Evolutionary conservation across 2,888 invertebrate genomes (phyloP).

Genomic region (Cheilosia scutellata): DNA sequence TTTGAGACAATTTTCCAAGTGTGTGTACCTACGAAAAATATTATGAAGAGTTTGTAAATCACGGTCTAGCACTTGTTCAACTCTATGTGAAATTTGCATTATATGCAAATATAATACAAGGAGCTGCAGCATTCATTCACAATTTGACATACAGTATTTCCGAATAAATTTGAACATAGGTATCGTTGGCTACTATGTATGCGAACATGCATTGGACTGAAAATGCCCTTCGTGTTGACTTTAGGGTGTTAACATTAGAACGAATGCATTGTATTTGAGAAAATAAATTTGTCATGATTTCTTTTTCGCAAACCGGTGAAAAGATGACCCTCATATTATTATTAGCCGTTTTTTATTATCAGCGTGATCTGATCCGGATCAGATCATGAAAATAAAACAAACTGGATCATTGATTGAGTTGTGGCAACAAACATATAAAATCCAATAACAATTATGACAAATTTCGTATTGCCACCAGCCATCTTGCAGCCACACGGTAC

Average conservation of each 20-base stretch:
- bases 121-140: slow-evolving; percentile 33
- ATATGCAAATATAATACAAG: slow-evolving; percentile 53
- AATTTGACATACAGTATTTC: slow-evolving; percentile 38
- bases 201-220: slow-evolving; percentile 16
- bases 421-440: too few relatives aligned
- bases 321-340: too few relatives aligned
- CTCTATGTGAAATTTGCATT: slow-evolving; percentile 56
- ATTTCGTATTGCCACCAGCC: too few relatives aligned
- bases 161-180: slow-evolving; percentile 53
- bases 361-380: too few relatives aligned
- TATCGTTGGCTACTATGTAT: slow-evolving; percentile 23
- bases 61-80: slow-evolving; percentile 46
- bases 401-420: too few relatives aligned
- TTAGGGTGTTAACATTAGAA: slow-evolving; percentile 5
- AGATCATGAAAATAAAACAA: too few relatives aligned
- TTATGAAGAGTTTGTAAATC: slow-evolving; percentile 43
- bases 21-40: slow-evolving; percentile 4
- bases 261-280: slow-evolving; percentile 26
- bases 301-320: background rate
- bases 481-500: too few relatives aligned
- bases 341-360: too few relatives aligned
- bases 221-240: slow-evolving; percentile 2
- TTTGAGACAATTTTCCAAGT: slow-evolving; percentile 3
- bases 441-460: too few relatives aligned
- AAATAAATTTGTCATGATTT: slow-evolving; percentile 10